A percentile compares a stretch with the other conserved stretches of the same genome.
Conservation (phyloP, 1,140 invertebrate species). For the Bradynema listronoti region DNA sequence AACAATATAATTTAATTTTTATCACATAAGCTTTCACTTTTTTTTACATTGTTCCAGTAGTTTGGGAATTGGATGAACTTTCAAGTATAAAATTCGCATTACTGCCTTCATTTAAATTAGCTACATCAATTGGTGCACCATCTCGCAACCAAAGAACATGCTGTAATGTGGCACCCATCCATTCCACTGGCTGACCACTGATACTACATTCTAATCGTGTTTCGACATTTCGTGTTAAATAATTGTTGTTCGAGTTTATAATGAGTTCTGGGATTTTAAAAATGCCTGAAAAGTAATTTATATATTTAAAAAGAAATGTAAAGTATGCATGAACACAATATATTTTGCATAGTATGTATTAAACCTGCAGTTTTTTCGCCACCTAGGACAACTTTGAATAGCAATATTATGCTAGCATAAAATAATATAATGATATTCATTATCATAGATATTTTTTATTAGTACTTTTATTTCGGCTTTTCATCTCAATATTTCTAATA, state of each 20-base stretch:
- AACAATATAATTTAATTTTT: slow-evolving; percentile 17
- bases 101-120: slow-evolving; percentile 13
- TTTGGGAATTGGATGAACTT: background rate
- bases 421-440: too few relatives aligned
- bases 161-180: slow-evolving; percentile 21
- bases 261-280: slow-evolving; percentile 34
- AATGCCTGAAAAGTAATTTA: too few relatives aligned
- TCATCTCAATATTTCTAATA: too few relatives aligned
- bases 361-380: too few relatives aligned
- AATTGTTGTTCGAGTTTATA: slow-evolving; percentile 28
- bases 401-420: too few relatives aligned
- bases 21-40: slow-evolving; percentile 13
- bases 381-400: too few relatives aligned
- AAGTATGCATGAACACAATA: too few relatives aligned
- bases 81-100: slow-evolving; percentile 18
- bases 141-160: slow-evolving; percentile 32
- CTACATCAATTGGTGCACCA: slow-evolving; percentile 19
- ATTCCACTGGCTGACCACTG: slow-evolving; percentile 4
- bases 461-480: too few relatives aligned
- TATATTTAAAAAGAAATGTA: too few relatives aligned
- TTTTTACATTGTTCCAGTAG: slow-evolving; percentile 2
- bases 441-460: too few relatives aligned
- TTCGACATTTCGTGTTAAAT: slow-evolving; percentile 14
- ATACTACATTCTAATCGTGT: slow-evolving; percentile 26
- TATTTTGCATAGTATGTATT: too few relatives aligned